Evolutionary conservation across 2,113 vertebrate species (phyloP).

Genomic region (Condylura cristata): DNA sequence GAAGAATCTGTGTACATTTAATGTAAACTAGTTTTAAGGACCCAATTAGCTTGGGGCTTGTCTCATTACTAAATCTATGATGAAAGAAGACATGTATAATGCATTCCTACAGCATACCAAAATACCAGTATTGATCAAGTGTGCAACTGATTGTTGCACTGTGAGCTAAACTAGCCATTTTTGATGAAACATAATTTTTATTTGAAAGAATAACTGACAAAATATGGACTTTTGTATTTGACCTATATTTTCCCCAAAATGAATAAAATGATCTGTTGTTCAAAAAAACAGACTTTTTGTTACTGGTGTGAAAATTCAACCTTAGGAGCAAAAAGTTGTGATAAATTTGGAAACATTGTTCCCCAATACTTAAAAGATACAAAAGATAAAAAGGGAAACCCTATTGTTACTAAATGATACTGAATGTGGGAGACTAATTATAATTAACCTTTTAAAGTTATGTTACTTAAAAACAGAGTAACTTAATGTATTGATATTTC

Average conservation of each 20-base stretch:
- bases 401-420: not conserved
- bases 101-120: not conserved
- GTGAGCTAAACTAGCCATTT: not conserved
- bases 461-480: not conserved
- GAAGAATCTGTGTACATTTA: not conserved
- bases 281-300: not conserved
- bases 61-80: not conserved
- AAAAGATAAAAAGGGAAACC: not conserved
- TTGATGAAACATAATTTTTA: constrained; percentile 9
- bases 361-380: not conserved
- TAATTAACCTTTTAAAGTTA: not conserved
- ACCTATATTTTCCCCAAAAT: constrained; percentile 30
- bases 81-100: not conserved
- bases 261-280: not conserved
- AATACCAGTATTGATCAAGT: not conserved
- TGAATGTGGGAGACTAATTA: not conserved
- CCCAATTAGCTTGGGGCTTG: not conserved
- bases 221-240: not conserved
- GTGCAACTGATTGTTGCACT: accelerated
- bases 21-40: not conserved
- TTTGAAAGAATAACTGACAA: constrained; percentile 18
- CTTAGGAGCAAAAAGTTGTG: not conserved
- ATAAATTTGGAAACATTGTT: constrained; percentile 24
- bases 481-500: not conserved
- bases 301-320: not conserved